Percentiles rank a stretch among this genome's conserved stretches.
These are phyloP conservation scores for rat (Rattus norvegicus) DNA, from an alignment of 2,113 vertebrate genomes.

Conservation along the genomic window GRCr8 NC_086039.1:148693501-148694000, in stretches of 20 bases:
- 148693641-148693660: background rate
- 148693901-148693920: background rate
- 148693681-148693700: background rate
- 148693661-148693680: too few relatives aligned
- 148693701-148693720: background rate
- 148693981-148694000: background rate
- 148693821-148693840: background rate
- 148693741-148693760: background rate
- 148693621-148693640: background rate
- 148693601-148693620: background rate
- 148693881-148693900: background rate
- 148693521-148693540: background rate
- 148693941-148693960: background rate
- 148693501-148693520: constrained; percentile 41
- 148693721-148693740: background rate
- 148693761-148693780: background rate
- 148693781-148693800: background rate
- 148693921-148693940: background rate
- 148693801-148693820: background rate
- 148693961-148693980: background rate
- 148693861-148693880: background rate
- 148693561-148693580: background rate
- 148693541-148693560: background rate
- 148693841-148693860: background rate
- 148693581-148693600: background rate